These are phyloP conservation scores for Haemorhous mexicanus DNA, from an alignment of 2,113 vertebrate genomes.

Conservation along the genomic window DNA sequence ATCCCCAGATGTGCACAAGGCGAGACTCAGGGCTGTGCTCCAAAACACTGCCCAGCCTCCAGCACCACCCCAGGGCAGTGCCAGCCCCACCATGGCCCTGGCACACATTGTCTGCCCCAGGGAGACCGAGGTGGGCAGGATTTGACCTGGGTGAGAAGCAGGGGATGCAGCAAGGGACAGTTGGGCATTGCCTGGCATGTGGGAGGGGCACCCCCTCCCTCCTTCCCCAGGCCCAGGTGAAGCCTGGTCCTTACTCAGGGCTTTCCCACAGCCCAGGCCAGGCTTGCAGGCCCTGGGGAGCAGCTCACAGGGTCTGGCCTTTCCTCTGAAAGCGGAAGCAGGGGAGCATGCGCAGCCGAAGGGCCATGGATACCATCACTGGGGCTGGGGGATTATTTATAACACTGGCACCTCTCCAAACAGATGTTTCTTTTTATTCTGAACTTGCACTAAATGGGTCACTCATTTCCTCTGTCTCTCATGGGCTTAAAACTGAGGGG, in stretches of 20 bases:
- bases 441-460: conserved; percentile 66
- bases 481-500: conserved; percentile 28
- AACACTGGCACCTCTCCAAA: conserved; percentile 71
- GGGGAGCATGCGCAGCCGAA: conserved; percentile 5
- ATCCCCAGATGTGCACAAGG: rapidly evolving
- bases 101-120: neutral
- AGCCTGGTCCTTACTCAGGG: neutral
- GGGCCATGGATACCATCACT: conserved; percentile 23
- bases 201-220: neutral
- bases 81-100: neutral
- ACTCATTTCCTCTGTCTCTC: conserved; percentile 66
- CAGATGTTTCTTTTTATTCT: conserved; percentile 80
- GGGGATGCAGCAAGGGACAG: neutral
- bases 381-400: conserved; percentile 72
- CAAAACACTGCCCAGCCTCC: neutral
- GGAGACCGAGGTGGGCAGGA: neutral
- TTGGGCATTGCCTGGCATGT: neutral
- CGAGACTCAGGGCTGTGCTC: neutral
- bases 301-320: neutral
- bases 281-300: neutral
- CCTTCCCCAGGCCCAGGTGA: neutral
- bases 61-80: neutral
- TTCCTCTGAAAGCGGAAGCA: neutral
- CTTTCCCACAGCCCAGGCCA: conserved; percentile 70
- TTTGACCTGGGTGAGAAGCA: rapidly evolving